A percentile compares a stretch with the other conserved stretches of the same genome.
Evolutionary conservation across 2,888 invertebrate species (phyloP).

Genomic region (Napeogenes inachia): DNA sequence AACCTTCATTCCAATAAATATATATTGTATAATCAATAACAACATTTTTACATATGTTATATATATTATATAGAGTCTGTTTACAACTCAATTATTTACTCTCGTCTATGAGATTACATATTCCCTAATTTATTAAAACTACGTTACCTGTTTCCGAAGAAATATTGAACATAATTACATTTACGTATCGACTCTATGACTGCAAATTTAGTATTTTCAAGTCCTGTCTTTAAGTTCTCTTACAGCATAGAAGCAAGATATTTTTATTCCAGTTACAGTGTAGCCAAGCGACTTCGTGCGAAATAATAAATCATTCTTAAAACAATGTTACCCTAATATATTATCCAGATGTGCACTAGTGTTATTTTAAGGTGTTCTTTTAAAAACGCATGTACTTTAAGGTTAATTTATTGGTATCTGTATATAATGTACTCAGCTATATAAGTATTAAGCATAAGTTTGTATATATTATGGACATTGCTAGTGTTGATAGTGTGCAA

Average conservation of each 20-base stretch:
- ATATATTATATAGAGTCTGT: constrained; percentile 46
- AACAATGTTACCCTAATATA: constrained; percentile 16
- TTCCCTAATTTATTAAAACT: constrained; percentile 39
- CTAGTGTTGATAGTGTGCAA: constrained; percentile 18
- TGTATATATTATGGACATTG: constrained; percentile 24
- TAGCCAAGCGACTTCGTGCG: constrained; percentile 29
- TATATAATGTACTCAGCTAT: background rate
- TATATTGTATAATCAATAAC: constrained; percentile 53
- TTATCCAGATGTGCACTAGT: constrained; percentile 21
- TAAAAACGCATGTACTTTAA: constrained; percentile 2
- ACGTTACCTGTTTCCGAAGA: constrained; percentile 30
- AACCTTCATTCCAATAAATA: constrained; percentile 57
- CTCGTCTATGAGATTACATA: constrained; percentile 32
- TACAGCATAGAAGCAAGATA: constrained; percentile 24
- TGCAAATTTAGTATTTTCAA: constrained; percentile 13
- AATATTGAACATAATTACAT: constrained; percentile 17
- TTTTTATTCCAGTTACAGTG: constrained; percentile 19
- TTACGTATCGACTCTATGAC: background rate
- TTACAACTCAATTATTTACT: constrained; percentile 42
- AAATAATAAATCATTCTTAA: constrained; percentile 24
- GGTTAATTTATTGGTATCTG: background rate
- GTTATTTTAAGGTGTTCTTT: constrained; percentile 17
- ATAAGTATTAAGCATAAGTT: constrained; percentile 16
- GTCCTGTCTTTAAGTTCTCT: constrained; percentile 24
- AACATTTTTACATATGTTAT: constrained; percentile 49